Base-by-base conservation (phyloP, 1,140 invertebrate species). In the Aphidius gifuensis region DNA sequence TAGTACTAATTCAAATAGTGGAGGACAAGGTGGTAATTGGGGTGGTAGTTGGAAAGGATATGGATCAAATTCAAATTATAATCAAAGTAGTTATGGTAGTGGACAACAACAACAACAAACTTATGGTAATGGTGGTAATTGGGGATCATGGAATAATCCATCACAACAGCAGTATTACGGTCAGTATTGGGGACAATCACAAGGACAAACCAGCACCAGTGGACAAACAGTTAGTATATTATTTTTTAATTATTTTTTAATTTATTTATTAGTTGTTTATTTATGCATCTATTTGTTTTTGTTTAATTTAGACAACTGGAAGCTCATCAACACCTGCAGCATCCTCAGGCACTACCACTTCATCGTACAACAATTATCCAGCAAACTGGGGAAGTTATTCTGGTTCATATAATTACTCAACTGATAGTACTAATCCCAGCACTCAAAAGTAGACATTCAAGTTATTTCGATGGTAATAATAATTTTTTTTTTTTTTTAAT, bases 101-200 rank as follows among this genome's bases (percentile, higher is more conserved):
- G 23, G 23, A 32, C 23, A 16, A 16, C 16, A 16, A 16, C 16
- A 16, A 16, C 72, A 73, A 60, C 73, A 74, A 50, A 66, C 68
- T 48, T 81, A 80, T 42, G 80, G 78, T 21, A 80, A 81, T 51
- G 23, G 23, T 32, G 78, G 79, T 60, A 80, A 78, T 66, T 81
- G 78, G 71, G 73, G 67, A 46, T 72, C 69, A 69, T 80, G 75
- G 76, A 75, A 76, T 67, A 72, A 75, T 69, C 76, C 79, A 73
- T 81, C 80, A 78, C 77, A 79, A 68, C 75, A 77, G 73, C 79
- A 80, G 74, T 79, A 80, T 80, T 79, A 76, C 73, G 69, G 70
- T 62, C 75, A 76, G 61, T 32, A 32, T 32, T 74, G 75, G 58
- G 74, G 75, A 63, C 23, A 63, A 61, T 40, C 65, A 16, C n/a